Evolutionary conservation across 2,888 invertebrate genomes (phyloP).

Genomic region (Bimastos eiseni): DNA sequence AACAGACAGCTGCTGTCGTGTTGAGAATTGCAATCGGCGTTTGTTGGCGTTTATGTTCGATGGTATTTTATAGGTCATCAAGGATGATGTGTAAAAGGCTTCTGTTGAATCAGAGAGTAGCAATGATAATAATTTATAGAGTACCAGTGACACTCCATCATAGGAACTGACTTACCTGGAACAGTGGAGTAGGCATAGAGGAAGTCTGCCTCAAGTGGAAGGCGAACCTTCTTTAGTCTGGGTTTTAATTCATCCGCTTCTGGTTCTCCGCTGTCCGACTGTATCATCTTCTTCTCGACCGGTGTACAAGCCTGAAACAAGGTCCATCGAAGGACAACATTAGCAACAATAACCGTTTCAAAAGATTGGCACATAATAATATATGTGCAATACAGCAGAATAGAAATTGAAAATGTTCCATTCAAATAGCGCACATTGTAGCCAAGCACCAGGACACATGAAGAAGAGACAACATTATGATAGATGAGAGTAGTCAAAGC

Average conservation of each 20-base stretch:
- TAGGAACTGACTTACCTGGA: constrained; percentile 70
- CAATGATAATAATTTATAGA: not conserved
- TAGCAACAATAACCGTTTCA: too few species aligned
- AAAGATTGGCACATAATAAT: too few species aligned
- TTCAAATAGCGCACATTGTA: too few species aligned
- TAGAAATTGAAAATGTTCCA: too few species aligned
- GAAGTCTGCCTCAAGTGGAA: constrained; percentile 91
- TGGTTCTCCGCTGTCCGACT: constrained; percentile 63
- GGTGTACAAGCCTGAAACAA: constrained; percentile 47
- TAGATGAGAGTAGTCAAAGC: too few species aligned
- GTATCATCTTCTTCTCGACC: constrained; percentile 55
- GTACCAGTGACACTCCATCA: not conserved
- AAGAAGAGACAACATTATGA: too few species aligned
- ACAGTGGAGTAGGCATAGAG: constrained; percentile 91
- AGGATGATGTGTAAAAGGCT: too few species aligned
- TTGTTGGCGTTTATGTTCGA: not conserved
- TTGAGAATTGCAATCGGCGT: not conserved
- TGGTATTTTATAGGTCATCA: too few species aligned
- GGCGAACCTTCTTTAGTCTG: constrained; percentile 56
- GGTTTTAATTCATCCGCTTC: not conserved
- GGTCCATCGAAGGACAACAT: not conserved
- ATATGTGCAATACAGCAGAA: too few species aligned
- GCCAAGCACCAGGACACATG: too few species aligned
- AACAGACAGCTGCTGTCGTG: too few species aligned
- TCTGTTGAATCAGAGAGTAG: not conserved